These are phyloP conservation scores for Agonum fuliginosum DNA, from an alignment of 2,888 invertebrate species.

Conservation along the genomic window DNA sequence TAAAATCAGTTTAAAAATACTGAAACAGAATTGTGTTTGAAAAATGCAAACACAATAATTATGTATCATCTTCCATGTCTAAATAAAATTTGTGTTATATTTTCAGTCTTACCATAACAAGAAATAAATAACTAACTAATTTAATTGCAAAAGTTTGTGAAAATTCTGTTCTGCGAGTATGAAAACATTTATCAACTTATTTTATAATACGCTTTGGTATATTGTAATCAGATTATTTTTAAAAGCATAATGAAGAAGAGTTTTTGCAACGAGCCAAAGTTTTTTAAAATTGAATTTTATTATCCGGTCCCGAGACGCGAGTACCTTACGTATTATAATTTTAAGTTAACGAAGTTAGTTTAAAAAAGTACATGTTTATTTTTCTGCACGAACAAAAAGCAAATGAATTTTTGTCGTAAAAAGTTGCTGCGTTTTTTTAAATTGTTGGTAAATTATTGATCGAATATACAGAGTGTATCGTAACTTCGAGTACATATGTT, in stretches of 20 bases:
- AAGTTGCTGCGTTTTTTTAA: too few relatives aligned
- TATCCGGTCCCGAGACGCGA: slow-evolving; percentile 9
- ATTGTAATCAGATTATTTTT: slow-evolving; percentile 47
- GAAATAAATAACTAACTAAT: slow-evolving; percentile 16
- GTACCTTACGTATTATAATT: slow-evolving; percentile 32
- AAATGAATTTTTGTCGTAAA: too few relatives aligned
- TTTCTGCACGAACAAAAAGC: background rate
- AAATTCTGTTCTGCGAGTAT: background rate
- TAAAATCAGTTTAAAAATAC: too few relatives aligned
- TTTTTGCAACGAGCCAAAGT: slow-evolving; percentile 31
- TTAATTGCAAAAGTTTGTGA: background rate
- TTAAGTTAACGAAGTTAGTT: slow-evolving; percentile 36
- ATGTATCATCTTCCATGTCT: too few relatives aligned
- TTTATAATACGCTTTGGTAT: slow-evolving; percentile 32
- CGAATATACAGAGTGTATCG: too few relatives aligned
- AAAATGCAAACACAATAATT: too few relatives aligned
- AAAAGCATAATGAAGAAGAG: slow-evolving; percentile 38
- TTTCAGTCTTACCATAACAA: too few relatives aligned
- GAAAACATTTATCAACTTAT: slow-evolving; percentile 24
- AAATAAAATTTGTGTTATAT: too few relatives aligned
- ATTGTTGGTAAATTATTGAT: too few relatives aligned
- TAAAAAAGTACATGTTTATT: slow-evolving; percentile 22
- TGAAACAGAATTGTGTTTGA: too few relatives aligned
- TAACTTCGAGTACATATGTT: too few relatives aligned
- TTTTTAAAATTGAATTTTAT: slow-evolving; percentile 41